Base-by-base conservation (phyloP, 2,888 invertebrate species). In the Cyclophora albipunctata region DNA sequence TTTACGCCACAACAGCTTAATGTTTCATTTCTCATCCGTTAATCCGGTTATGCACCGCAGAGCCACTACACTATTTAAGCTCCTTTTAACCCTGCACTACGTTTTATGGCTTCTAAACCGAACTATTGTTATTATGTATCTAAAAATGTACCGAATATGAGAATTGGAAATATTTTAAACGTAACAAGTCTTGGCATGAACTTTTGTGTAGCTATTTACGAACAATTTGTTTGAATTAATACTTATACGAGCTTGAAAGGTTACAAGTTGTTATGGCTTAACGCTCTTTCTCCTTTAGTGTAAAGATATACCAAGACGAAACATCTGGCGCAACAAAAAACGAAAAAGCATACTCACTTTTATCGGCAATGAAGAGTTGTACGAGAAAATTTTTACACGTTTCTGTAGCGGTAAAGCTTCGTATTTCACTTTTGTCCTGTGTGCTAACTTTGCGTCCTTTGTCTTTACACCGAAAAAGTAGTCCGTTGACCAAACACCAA, bases 361-460 rank as follows among this genome's bases (percentile, higher is more conserved):
- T 46, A 78, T 78, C 3, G 63, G 59, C 6, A 50, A 47, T 3
- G 66, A 54, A 3, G 71, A 67, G 47, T 66, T 69, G 52, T 73
- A 77, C 0, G 57, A 53, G 51, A 63, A 75, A 3, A 53, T 53
- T 48, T 73, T 73, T 4, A 77, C 52, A 3, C 78, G 59, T 51
- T 77, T 78, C 57, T 67, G 69, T 56, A 73, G 60, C 5, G 78
- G 78, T 5, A 77, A 54, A 0, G 78, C 75, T 58, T 74, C 75
- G 40, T 70, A 71, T 46, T 65, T 66, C 40, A 78, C 58, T 42
- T 68, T 74, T 6, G 66, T 70, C 6, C 67, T 62, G 40, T 63
- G 57, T 37, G 69, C 58, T 40, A 72, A 33, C 35, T 49, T 64
- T 0, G 64, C 62, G 4, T 60, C 45, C 1, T 57, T 50, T 2